phyloP scores from a whole-genome alignment of 1,140 invertebrate genomes.

The Halesus radiatus region DNA sequence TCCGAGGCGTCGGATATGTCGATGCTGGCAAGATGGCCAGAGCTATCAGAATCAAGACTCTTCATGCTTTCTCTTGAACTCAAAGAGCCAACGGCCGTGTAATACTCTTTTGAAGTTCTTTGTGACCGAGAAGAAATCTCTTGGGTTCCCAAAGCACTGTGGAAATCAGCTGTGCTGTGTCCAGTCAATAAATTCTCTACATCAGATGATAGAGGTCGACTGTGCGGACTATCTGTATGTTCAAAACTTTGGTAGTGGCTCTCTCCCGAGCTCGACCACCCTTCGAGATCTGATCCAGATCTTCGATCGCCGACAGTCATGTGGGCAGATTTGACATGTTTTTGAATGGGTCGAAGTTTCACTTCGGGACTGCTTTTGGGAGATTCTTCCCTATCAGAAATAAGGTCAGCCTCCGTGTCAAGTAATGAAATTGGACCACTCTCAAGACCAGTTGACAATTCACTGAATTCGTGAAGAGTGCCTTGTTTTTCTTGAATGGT shows the following conservation, averaged over 20 bases:
- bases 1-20: slow-evolving; percentile 92
- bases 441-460: slow-evolving; percentile 67
- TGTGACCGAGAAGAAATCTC: slow-evolving; percentile 80
- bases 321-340: slow-evolving; percentile 70
- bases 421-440: slow-evolving; percentile 69
- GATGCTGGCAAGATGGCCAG: slow-evolving; percentile 87
- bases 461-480: slow-evolving; percentile 62
- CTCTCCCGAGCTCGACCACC: slow-evolving; percentile 89
- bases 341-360: slow-evolving; percentile 66
- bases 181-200: slow-evolving; percentile 80
- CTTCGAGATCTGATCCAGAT: slow-evolving; percentile 79
- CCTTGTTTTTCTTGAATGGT: slow-evolving; percentile 66
- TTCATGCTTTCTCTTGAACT: slow-evolving; percentile 91
- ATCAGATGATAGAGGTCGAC: slow-evolving; percentile 89
- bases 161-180: slow-evolving; percentile 86
- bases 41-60: slow-evolving; percentile 89
- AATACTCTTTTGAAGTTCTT: slow-evolving; percentile 84
- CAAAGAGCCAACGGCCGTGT: slow-evolving; percentile 85
- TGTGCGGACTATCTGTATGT: slow-evolving; percentile 78
- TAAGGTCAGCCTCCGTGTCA: slow-evolving; percentile 67
- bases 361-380: slow-evolving; percentile 68
- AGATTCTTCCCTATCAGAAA: slow-evolving; percentile 66
- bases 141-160: slow-evolving; percentile 86
- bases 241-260: slow-evolving; percentile 92
- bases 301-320: slow-evolving; percentile 71